phyloP scores from a whole-genome alignment of 2,888 invertebrate genomes.

The Scaptodrosophila latifasciaeformis region DNA sequence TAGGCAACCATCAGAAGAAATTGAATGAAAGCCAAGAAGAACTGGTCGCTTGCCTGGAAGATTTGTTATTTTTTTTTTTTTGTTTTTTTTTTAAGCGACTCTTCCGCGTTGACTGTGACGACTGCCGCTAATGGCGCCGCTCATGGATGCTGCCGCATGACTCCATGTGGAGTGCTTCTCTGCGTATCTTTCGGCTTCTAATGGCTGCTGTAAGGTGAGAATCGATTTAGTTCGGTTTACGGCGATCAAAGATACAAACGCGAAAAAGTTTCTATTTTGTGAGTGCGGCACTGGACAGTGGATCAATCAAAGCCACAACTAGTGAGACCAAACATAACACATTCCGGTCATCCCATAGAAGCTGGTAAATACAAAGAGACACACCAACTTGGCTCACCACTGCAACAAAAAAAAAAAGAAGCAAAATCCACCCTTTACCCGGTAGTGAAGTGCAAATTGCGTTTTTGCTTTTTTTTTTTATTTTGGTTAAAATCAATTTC shows the following conservation, averaged over 20 bases:
- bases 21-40: conserved; percentile 47
- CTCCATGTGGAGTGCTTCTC: conserved; percentile 16
- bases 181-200: conserved; percentile 69
- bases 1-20: conserved; percentile 43
- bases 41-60: conserved; percentile 61
- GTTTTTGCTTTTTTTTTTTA: conserved; percentile 7
- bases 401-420: too few relatives aligned
- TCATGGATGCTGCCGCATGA: conserved; percentile 49
- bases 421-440: too few relatives aligned
- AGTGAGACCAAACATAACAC: background rate
- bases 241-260: conserved; percentile 74
- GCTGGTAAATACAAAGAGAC: too few relatives aligned
- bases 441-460: too few relatives aligned
- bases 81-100: conserved; percentile 30
- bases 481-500: conserved; percentile 52
- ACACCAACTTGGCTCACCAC: too few relatives aligned
- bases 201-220: conserved; percentile 72
- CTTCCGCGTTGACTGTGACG: background rate
- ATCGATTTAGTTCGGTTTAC: conserved; percentile 74
- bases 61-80: conserved; percentile 26
- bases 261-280: conserved; percentile 69
- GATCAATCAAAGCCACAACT: too few relatives aligned
- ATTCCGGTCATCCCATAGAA: too few relatives aligned
- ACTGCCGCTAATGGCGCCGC: too few relatives aligned
- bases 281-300: conserved; percentile 19